Base-by-base conservation (phyloP, 2,113 vertebrate genomes). In the Macroglossus sobrinus region DNA sequence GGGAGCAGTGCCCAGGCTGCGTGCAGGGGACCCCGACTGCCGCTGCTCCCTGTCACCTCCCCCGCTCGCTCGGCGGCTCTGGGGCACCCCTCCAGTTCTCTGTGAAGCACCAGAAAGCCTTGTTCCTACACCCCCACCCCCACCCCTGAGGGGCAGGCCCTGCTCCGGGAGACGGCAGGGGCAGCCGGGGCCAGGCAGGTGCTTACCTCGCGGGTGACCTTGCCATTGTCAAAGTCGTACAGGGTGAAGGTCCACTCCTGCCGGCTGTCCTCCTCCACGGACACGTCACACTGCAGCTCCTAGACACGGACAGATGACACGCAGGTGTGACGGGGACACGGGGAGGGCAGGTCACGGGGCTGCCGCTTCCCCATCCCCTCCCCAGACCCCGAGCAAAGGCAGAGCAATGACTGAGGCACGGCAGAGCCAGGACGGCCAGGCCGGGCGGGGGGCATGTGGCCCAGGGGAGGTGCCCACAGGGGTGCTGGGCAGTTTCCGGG, bases 201-300 rank as follows among this genome's bases (percentile, higher is more conserved):
- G 84, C 98, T 99, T 98, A 99, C 99, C 99, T 99, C 99, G 21
- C 99, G 98, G n/a, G 99, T 99, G 97, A 99, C 99, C 99, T 99
- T 99, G 98, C 99, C 99, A 5, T 99, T 99, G 99, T 99, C 99
- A 95, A 99, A 99, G 99, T 99, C 99, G 14, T 99, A 99, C 40
- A 99, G 99, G 24, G 99, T 99, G 98, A 99, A 99, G 89, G 99
- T 99, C 99, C 99, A 99, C 97, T 99, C 99, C 98, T 99, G 99
- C 89, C 99, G 99, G 98, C 99, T 99, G 97, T 99, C 99, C 97
- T 99, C 99, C 98, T 99, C 99, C 98, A 99, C 99, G 2, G 99
- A 99, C 96, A 99, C 99, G 24, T 99, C 99, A 95, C 99, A 99
- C 97, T 99, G 99, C 97, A 99, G 95, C 98, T 99, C 99, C 99